Base-by-base conservation (phyloP, 2,113 vertebrate genomes). In the Colius striatus region DNA sequence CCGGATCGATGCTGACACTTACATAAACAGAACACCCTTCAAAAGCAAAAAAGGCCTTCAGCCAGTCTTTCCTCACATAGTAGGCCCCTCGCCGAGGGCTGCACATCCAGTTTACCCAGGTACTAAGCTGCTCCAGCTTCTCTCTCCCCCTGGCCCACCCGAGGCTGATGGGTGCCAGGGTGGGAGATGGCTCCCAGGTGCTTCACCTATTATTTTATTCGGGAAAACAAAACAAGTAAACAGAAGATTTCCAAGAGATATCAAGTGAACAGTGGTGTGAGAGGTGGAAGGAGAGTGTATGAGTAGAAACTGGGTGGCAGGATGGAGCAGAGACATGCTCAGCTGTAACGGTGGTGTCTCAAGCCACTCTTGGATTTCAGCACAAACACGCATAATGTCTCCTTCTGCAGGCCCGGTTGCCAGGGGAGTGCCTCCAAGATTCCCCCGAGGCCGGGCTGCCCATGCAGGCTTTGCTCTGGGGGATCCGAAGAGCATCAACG, bases 1-100 rank as follows among this genome's bases (percentile, higher is more conserved):
- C 95, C 55, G 94, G 88, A 89, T 96, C 94, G 95, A 98, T 96
- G 96, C 85, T 98, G 98, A 98, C 96, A 83, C 96, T 94, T 96
- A 93, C 13, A 97, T 98, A 98, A 98, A 98, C 98, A 98, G 92
- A 97, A 88, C 75, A 89, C 91, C 87, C 95, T 98, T 97, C 97
- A 97, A 98, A 98, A 97, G 96, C 95, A 89, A 78, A 96, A 96
- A 96, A 92, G 84, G 94, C 97, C 98, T 97, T 97, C 96, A 90
- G 70, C 74, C 92, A 95, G 95, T 97, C 97, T 98, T 96, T 97
- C 97, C 90, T 98, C 97, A 96, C 96, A 89, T 96, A 54, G 43
- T 82, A 93, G 97, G 89, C 94, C 96, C 79, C 96, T 86, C 81
- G 66, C 72, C 61, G 84, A 95, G 89, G 95, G 88, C 96, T 70